Conservation (phyloP, 1,140 invertebrate genomes). For the Heliconius hewitsoni region DNA sequence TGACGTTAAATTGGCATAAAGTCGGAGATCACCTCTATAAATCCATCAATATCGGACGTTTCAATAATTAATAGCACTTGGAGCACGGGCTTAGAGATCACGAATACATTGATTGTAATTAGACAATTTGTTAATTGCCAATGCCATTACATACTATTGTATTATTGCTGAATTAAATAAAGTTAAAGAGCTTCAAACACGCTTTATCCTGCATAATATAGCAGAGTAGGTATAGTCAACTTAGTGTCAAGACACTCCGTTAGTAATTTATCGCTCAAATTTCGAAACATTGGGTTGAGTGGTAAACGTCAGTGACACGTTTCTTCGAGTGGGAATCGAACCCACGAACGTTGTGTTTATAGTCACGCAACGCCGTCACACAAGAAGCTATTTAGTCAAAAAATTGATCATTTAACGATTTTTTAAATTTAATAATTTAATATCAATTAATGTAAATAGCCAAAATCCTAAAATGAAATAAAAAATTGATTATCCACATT, state of each 20-base stretch:
- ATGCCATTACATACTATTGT: not conserved
- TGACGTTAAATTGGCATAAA: conserved; percentile 5
- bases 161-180: not conserved
- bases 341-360: too few relatives aligned
- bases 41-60: conserved; percentile 30
- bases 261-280: not conserved
- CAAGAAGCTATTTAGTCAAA: too few relatives aligned
- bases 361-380: too few relatives aligned
- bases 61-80: conserved; percentile 26
- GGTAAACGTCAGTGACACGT: too few relatives aligned
- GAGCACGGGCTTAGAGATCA: not conserved
- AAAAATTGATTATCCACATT: not conserved
- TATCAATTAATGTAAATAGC: too few relatives aligned
- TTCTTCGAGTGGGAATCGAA: too few relatives aligned
- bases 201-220: not conserved
- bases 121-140: not conserved
- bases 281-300: not conserved
- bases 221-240: not conserved
- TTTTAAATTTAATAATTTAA: too few relatives aligned
- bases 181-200: not conserved
- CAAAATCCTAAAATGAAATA: too few relatives aligned
- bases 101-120: conserved; percentile 7
- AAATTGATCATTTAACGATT: too few relatives aligned
- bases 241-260: not conserved
- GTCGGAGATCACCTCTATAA: conserved; percentile 18